Percentiles rank a stretch among this genome's conserved stretches.
Evolutionary conservation across 2,797 vertebrate genomes (phyloP).

Genomic region (Otolemur crassicaudatus): DNA sequence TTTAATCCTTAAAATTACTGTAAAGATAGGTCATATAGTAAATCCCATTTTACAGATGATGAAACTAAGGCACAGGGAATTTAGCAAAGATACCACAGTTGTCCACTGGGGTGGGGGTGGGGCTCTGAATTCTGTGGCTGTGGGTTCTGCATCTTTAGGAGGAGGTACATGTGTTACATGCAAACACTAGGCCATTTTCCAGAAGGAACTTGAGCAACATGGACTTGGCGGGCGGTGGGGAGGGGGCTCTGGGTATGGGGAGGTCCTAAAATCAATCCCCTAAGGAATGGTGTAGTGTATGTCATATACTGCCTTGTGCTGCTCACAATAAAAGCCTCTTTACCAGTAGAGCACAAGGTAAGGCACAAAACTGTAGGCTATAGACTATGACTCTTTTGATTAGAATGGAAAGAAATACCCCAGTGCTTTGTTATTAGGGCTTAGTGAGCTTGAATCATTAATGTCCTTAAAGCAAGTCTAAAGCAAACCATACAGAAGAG

Average conservation of each 20-base stretch:
- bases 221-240: no score
- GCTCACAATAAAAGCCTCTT: background rate
- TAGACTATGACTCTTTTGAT: background rate
- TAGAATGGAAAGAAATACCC: background rate
- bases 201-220: background rate
- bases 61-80: background rate
- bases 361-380: background rate
- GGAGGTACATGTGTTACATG: background rate
- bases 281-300: background rate
- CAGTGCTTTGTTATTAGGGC: background rate
- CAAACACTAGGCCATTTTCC: background rate
- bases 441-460: background rate
- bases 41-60: background rate
- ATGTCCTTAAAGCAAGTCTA: background rate
- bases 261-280: background rate
- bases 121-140: background rate
- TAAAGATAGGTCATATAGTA: background rate
- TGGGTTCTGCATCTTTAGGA: background rate
- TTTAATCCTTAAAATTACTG: conserved; percentile 5
- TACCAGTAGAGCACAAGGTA: background rate
- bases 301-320: background rate
- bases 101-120: background rate
- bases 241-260: background rate
- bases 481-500: background rate
- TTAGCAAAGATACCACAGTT: background rate